A percentile compares a stretch with the other conserved stretches of the same genome.
Conservation (phyloP, 2,113 vertebrate genomes). For the Oryzias celebensis region DNA sequence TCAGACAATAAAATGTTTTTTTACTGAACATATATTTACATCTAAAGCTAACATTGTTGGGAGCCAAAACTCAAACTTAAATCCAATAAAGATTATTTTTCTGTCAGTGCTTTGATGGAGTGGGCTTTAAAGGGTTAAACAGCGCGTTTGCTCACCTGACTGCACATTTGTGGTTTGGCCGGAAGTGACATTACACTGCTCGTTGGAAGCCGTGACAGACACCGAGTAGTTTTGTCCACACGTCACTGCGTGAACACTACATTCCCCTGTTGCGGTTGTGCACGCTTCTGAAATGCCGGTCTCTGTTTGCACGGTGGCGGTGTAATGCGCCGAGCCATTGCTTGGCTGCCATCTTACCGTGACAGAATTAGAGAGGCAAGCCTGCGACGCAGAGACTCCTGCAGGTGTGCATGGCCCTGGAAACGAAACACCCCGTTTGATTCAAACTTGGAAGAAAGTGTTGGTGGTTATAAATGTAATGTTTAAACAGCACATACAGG, state of each 20-base stretch:
- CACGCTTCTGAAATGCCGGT: slow-evolving; percentile 33
- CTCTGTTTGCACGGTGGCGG: slow-evolving; percentile 34
- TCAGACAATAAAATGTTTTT: no score
- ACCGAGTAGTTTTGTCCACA: slow-evolving; percentile 70
- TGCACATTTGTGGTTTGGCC: slow-evolving; percentile 20
- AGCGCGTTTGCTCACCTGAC: slow-evolving; percentile 47
- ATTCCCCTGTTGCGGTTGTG: slow-evolving; percentile 31
- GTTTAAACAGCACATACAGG: slow-evolving; percentile 47
- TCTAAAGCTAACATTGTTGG: no score
- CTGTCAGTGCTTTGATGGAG: neutral
- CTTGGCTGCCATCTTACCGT: slow-evolving; percentile 51
- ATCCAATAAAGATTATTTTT: no score
- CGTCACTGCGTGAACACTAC: slow-evolving; percentile 39
- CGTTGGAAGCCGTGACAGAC: slow-evolving; percentile 61
- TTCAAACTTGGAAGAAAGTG: neutral
- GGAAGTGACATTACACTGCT: slow-evolving; percentile 48
- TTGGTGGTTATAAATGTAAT: neutral
- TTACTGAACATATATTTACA: no score
- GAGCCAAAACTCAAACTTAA: no score
- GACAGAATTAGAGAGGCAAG: slow-evolving; percentile 51
- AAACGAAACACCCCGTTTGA: neutral
- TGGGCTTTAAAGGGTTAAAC: neutral
- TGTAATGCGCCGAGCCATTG: slow-evolving; percentile 45
- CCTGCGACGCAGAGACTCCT: slow-evolving; percentile 24
- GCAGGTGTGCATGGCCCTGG: slow-evolving; percentile 59